phyloP scores from a whole-genome alignment of 1,140 invertebrate genomes.

The Drosophila pseudoananassae region DNA sequence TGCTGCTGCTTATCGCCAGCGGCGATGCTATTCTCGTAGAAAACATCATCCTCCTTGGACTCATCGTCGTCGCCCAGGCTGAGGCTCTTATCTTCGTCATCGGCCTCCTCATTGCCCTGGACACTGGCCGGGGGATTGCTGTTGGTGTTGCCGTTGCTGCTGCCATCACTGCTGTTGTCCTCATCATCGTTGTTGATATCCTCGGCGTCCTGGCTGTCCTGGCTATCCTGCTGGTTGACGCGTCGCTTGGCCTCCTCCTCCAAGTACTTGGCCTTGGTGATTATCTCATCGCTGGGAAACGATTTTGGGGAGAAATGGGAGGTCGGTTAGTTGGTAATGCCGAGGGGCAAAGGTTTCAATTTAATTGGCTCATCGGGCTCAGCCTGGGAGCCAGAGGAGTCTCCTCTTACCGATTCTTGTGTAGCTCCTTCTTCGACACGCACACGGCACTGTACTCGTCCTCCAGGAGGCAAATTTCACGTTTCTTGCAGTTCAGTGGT shows the following conservation, averaged over 20 bases:
- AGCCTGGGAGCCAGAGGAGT: slow-evolving; percentile 6
- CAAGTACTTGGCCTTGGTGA: slow-evolving; percentile 87
- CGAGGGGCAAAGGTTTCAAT: slow-evolving; percentile 63
- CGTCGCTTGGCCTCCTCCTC: slow-evolving; percentile 85
- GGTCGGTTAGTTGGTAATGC: slow-evolving; percentile 17
- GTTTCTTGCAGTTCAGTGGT: slow-evolving; percentile 93
- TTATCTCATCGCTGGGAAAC: slow-evolving; percentile 87
- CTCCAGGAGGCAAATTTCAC: slow-evolving; percentile 93
- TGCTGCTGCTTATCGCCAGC: slow-evolving; percentile 64
- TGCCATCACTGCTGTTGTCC: slow-evolving; percentile 68
- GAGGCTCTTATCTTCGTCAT: slow-evolving; percentile 75
- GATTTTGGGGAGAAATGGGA: neutral
- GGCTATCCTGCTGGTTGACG: slow-evolving; percentile 76
- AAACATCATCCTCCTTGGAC: slow-evolving; percentile 89
- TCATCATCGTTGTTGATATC: slow-evolving; percentile 80
- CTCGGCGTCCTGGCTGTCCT: slow-evolving; percentile 69
- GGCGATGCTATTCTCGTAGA: slow-evolving; percentile 88
- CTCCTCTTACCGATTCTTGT: slow-evolving; percentile 89
- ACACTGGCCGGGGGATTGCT: slow-evolving; percentile 73
- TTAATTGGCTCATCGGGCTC: slow-evolving; percentile 71
- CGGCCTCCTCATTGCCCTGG: slow-evolving; percentile 73
- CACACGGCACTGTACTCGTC: slow-evolving; percentile 94
- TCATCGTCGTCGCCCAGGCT: slow-evolving; percentile 83
- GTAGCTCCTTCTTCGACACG: slow-evolving; percentile 93
- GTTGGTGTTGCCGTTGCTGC: slow-evolving; percentile 27